phyloP scores from a whole-genome alignment of 2,888 invertebrate genomes.

The Macropis europaea region DNA sequence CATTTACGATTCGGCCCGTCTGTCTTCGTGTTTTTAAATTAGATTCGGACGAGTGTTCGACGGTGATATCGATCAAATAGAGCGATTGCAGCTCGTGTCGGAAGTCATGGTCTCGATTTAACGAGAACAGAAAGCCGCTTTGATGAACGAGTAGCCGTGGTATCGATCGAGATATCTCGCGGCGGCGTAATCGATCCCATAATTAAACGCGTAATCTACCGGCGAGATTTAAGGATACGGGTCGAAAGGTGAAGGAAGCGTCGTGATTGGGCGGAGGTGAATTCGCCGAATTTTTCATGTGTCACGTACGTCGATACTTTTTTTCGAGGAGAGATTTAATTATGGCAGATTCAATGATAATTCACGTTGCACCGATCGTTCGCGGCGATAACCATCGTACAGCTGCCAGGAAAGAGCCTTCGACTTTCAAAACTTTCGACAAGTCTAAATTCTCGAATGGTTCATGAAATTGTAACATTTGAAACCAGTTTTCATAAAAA shows the following conservation, averaged over 20 bases:
- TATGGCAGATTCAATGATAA: not conserved
- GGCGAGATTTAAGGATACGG: constrained; percentile 42
- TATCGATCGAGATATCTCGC: constrained; percentile 48
- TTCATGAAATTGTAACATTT: too few species aligned
- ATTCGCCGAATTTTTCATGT: constrained; percentile 20
- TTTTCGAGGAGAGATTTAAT: constrained; percentile 1
- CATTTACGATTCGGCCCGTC: not conserved
- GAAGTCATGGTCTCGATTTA: constrained; percentile 35
- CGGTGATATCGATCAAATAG: constrained; percentile 29
- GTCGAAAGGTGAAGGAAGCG: constrained; percentile 37
- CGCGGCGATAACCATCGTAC: not conserved
- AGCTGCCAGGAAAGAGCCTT: too few species aligned
- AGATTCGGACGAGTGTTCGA: constrained; percentile 13
- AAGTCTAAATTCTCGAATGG: too few species aligned
- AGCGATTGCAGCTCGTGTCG: constrained; percentile 16
- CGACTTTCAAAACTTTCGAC: too few species aligned
- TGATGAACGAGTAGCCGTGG: constrained; percentile 19
- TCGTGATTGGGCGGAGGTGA: constrained; percentile 25
- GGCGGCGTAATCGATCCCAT: constrained; percentile 44
- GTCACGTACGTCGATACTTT: not conserved
- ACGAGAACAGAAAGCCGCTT: constrained; percentile 40
- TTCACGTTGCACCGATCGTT: not conserved
- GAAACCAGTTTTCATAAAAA: too few species aligned
- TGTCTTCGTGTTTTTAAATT: constrained; percentile 13
- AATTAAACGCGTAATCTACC: constrained; percentile 48